Conservation (phyloP, 2,797 vertebrate genomes). For the Falco berigora region DNA sequence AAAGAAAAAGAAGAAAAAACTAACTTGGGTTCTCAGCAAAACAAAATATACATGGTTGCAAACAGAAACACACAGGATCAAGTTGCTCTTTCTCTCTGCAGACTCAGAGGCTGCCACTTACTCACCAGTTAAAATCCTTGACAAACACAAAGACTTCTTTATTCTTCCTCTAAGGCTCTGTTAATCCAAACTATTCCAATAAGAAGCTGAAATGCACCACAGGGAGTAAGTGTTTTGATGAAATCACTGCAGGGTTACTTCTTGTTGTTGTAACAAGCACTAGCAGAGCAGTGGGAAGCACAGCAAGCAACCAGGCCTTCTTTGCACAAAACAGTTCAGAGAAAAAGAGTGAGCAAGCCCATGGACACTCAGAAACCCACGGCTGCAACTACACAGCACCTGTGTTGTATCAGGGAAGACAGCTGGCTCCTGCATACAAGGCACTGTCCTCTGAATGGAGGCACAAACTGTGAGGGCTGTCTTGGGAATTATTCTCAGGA, state of each 20-base stretch:
- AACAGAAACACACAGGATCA: neutral
- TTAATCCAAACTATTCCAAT: slow-evolving; percentile 57
- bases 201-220: slow-evolving; percentile 36
- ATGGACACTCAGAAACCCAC: neutral
- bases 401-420: neutral
- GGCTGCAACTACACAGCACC: slow-evolving; percentile 9
- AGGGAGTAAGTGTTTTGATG: slow-evolving; percentile 57
- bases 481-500: slow-evolving; percentile 29
- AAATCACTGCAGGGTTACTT: slow-evolving; percentile 62
- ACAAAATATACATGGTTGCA: neutral
- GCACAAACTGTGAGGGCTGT: neutral
- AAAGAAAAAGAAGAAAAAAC: neutral
- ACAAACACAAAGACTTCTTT: slow-evolving; percentile 56
- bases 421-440: neutral
- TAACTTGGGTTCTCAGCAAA: neutral
- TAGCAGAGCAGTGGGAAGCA: slow-evolving; percentile 53
- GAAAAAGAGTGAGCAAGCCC: neutral
- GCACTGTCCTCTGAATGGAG: neutral
- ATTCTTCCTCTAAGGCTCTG: slow-evolving; percentile 39
- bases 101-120: slow-evolving; percentile 16
- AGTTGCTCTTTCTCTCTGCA: neutral
- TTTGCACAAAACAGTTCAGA: neutral
- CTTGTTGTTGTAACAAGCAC: slow-evolving; percentile 53
- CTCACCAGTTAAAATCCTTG: slow-evolving; percentile 48
- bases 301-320: neutral